Base-by-base conservation (phyloP, 2,797 vertebrate genomes). In the Rachycentron canadum region DNA sequence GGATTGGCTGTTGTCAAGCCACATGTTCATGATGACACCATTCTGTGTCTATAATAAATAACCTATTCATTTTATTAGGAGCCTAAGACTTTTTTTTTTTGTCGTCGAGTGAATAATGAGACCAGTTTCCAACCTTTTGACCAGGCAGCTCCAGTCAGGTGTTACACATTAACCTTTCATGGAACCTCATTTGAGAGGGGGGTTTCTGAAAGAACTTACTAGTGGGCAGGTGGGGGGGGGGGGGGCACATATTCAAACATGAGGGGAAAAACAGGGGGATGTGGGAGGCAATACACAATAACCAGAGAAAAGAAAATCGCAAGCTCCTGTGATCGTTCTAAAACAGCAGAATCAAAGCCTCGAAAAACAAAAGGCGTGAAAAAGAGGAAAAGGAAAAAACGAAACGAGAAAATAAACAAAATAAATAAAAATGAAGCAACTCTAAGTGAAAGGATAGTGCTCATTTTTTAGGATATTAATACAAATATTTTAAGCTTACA, bases 371-470 rank as follows among this genome's bases (percentile, higher is more conserved):
- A 69, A 84, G 81, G 57, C 9, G 55, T 45, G 72, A 60, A 80
- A 79, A 76, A 34, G 17, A 69, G 28, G 23, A 21, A 58, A 77
- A 28, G 0, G 43, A 28, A 28, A 17, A 3, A 30, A 41, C 25
- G 71, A 80, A 83, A 26, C 32, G 58, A 80, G 59, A 58, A 68
- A 71, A 67, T 83, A 72, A 79, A 84, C 45, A 53, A 88, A 91
- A 92, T 89, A 92, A 93, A 94, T 92, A 84, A 83, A 92, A 92
- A 88, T 56, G 74, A 91, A 89, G 84, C 85, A 69, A 86, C 74
- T 83, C 86, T 88, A 88, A 79, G 77, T 66, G 75, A 86, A 88
- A 84, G 63, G 73, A 86, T 82, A 80, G 86, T 88, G 91, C 82
- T 91, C 77, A 40, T 79, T 84, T 82, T 84, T 63, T 30, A 75